A percentile compares a stretch with the other conserved stretches of the same genome.
phyloP scores from a whole-genome alignment of 2,797 vertebrate genomes.

The Benthosema pterotum region DNA sequence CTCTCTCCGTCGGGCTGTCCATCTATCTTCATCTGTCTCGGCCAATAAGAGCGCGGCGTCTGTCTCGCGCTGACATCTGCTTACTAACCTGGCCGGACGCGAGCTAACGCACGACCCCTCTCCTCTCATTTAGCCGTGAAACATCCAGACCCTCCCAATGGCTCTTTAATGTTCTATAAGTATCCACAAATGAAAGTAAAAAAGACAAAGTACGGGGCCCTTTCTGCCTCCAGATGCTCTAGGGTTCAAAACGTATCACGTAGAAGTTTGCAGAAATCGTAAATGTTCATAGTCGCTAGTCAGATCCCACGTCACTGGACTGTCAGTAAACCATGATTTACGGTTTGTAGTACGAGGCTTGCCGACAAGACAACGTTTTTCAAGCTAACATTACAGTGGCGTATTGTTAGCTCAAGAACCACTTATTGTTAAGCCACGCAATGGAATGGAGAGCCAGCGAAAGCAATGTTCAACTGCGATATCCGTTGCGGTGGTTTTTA shows the following conservation, averaged over 20 bases:
- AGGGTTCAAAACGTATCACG: conserved; percentile 23
- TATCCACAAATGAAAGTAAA: conserved; percentile 4
- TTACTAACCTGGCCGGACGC: conserved; percentile 46
- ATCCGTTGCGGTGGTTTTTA: no score
- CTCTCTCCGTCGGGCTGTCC: conserved; percentile 40
- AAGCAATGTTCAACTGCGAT: no score
- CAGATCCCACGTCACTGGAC: not conserved
- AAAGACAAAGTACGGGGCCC: conserved; percentile 15
- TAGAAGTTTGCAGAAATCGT: conserved; percentile 9
- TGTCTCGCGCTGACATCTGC: conserved; percentile 46
- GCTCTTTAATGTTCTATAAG: conserved; percentile 39
- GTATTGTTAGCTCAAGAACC: no score
- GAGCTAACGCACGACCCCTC: conserved; percentile 39
- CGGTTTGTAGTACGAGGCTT: no score
- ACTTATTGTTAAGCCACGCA: no score
- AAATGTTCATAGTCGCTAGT: conserved; percentile 19
- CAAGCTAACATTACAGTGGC: no score
- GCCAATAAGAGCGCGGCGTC: conserved; percentile 28
- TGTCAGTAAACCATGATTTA: not conserved
- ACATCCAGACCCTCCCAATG: conserved; percentile 35
- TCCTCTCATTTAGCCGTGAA: conserved; percentile 39
- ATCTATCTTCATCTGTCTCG: conserved; percentile 55
- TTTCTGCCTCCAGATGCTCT: conserved; percentile 37
- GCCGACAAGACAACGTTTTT: no score
- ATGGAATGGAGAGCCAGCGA: no score